Base-by-base conservation (phyloP, 2,797 vertebrate species). In the Pantherophis vulpinus region DNA sequence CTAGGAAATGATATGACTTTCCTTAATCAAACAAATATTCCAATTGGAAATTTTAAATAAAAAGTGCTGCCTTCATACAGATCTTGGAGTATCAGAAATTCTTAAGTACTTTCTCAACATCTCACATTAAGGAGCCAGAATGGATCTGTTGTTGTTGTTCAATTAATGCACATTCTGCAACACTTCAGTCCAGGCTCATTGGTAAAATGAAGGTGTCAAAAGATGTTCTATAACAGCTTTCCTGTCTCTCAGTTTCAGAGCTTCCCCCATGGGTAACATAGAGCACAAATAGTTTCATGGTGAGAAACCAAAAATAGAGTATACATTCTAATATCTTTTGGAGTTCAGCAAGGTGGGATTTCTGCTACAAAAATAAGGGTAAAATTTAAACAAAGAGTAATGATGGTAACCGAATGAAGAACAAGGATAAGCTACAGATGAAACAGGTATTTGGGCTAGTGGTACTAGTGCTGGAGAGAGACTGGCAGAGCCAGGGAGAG, bases 41-140 rank as follows among this genome's bases (percentile, higher is more conserved):
- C 61, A 90, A 42, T 7, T 51, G 37, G 51, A 51, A 90, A 74
- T 59, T 66, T 59, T 87, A 90, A 90, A 56, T 70, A 91, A 66
- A 56, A 79, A 23, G 27, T 59, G 32, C 63, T 83, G 42, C 25
- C 86, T 93, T 91, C 29, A 60, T 29, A 27, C 86, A 92, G 87
- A 47, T 94, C 92, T 93, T 93, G 96, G 79, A 92, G 93, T 94
- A 95, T 94, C 93, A 94, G 94, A 94, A 97, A 94, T 95, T 91
- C 89, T 94, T 94, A 95, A 93, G 91, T 92, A 94, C 95, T 29
- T 91, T 94, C 90, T 89, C 91, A 96, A 92, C 92, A 94, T 93
- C 97, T 96, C 95, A 96, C 94, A 95, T 95, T 95, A 94, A 92
- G 86, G 92, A 95, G 88, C 87, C 95, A 95, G 95, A 96, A 94